Conservation (phyloP, 37 sponge, comb jelly and placozoan genomes). For the Axinella damicornis region DNA sequence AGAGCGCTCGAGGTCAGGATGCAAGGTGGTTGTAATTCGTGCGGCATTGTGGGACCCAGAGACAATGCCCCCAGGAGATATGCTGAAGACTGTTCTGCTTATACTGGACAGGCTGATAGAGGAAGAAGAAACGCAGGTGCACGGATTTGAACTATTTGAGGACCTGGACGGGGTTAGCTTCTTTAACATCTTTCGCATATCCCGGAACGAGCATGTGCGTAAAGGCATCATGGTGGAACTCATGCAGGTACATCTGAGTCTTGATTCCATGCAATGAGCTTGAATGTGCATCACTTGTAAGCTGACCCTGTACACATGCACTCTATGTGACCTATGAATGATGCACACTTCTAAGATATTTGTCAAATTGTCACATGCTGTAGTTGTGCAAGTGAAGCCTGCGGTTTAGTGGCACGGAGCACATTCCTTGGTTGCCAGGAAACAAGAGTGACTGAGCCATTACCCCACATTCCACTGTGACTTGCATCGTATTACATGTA, state of each 20-base stretch:
- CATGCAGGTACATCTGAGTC: conserved; percentile 13
- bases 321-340: no score
- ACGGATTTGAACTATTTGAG: conserved; percentile 50
- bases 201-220: conserved; percentile 6
- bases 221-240: conserved; percentile 53
- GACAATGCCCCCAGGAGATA: not conserved
- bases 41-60: conserved; percentile 4
- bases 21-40: not conserved
- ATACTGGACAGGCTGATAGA: conserved; percentile 64
- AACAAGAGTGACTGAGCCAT: no score
- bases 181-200: conserved; percentile 15
- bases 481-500: no score
- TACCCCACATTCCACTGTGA: no score
- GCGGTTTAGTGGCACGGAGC: no score
- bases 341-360: no score
- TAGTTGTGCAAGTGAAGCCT: no score
- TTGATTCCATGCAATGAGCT: no score
- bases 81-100: conserved; percentile 24
- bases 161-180: conserved; percentile 50
- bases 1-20: conserved; percentile 15
- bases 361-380: no score
- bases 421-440: no score
- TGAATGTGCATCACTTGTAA: no score
- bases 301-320: no score
- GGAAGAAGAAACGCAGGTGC: conserved; percentile 79